Percentiles rank a stretch among this genome's conserved stretches.
These are phyloP conservation scores for Toxostoma redivivum DNA, from an alignment of 2,113 vertebrate genomes.

Conservation along the genomic window DNA sequence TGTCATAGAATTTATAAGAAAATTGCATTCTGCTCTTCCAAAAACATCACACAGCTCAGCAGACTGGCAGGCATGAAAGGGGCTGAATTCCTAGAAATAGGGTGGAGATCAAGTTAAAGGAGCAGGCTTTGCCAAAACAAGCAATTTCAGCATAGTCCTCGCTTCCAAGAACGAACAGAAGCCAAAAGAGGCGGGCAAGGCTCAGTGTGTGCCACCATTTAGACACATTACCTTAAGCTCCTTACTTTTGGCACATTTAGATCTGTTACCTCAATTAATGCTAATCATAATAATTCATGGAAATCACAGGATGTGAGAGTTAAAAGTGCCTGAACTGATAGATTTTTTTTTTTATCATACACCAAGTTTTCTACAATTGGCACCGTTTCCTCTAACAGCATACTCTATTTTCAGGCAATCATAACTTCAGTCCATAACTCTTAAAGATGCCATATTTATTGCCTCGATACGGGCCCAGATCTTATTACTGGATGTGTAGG, in stretches of 20 bases:
- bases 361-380: neutral
- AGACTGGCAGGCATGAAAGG: conserved; percentile 33
- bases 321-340: neutral
- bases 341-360: conserved; percentile 1
- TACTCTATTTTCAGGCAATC: conserved; percentile 10
- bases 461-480: neutral
- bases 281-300: conserved; percentile 4
- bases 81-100: conserved; percentile 55
- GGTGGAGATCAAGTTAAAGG: conserved; percentile 56
- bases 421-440: conserved; percentile 2
- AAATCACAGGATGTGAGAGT: neutral
- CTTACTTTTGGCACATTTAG: neutral
- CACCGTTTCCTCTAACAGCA: neutral
- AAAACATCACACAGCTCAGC: conserved; percentile 38
- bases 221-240: neutral
- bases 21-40: conserved; percentile 32
- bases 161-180: neutral
- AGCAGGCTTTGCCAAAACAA: conserved; percentile 37
- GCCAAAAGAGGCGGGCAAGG: conserved; percentile 13
- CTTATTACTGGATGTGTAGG: neutral
- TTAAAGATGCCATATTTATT: neutral
- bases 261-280: conserved; percentile 10
- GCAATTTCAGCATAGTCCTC: conserved; percentile 28
- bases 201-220: neutral
- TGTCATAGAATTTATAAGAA: conserved; percentile 34